A percentile compares a stretch with the other conserved stretches of the same genome.
These are phyloP conservation scores for Drosophila fuyamai DNA, from an alignment of 1,140 invertebrate species.

Conservation along the genomic window DNA sequence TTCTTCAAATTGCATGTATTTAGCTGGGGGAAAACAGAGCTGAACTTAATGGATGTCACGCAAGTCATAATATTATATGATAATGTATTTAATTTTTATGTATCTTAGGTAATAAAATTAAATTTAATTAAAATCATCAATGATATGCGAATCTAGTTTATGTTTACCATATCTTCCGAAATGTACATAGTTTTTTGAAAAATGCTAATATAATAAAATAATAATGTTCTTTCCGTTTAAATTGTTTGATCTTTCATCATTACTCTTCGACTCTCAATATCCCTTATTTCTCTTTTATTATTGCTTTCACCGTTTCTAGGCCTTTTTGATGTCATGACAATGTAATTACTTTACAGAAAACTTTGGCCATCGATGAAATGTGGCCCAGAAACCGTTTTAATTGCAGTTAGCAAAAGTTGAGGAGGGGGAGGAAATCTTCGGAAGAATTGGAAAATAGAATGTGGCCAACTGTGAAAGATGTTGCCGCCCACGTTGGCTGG, in stretches of 20 bases:
- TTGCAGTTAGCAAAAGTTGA: conserved; percentile 41
- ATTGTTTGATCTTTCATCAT: too few species aligned
- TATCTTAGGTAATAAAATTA: too few species aligned
- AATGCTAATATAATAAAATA: too few species aligned
- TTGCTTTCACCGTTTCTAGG: background rate
- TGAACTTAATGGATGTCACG: conserved; percentile 5
- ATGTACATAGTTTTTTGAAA: too few species aligned
- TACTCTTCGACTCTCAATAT: too few species aligned
- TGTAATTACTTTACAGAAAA: conserved; percentile 65
- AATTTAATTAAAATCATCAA: too few species aligned
- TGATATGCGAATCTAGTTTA: too few species aligned
- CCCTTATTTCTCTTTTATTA: too few species aligned
- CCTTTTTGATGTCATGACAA: conserved; percentile 53
- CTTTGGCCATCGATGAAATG: conserved; percentile 39
- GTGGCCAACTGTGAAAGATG: conserved; percentile 69
- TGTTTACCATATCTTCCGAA: too few species aligned
- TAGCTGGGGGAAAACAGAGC: background rate
- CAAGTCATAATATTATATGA: too few species aligned
- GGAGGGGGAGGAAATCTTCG: background rate
- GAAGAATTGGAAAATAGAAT: conserved; percentile 41
- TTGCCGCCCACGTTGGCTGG: conserved; percentile 56
- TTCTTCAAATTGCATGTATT: background rate
- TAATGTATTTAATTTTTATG: too few species aligned
- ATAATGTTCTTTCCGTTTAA: too few species aligned
- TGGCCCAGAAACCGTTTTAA: conserved; percentile 59